These are phyloP conservation scores for Eospalax fontanierii DNA, from an alignment of 2,797 vertebrate species.

Conservation along the genomic window DNA sequence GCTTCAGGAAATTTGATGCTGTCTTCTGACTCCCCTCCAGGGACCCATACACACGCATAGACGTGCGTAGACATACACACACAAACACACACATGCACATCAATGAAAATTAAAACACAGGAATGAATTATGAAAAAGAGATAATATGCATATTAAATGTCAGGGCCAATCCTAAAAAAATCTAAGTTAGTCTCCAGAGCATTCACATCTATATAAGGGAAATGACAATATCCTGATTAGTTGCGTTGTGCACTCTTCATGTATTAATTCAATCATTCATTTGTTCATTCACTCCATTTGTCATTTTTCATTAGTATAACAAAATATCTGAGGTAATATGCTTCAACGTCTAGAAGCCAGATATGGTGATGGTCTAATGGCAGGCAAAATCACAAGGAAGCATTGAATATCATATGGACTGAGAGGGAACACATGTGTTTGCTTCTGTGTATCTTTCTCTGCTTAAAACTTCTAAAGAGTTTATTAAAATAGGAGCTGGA, in stretches of 20 bases:
- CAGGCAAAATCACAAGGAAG: background rate
- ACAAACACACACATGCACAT: too few species aligned
- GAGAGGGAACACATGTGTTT: too few species aligned
- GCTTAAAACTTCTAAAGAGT: background rate
- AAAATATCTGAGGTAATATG: background rate
- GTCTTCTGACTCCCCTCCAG: background rate
- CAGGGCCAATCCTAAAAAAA: background rate
- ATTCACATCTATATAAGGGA: background rate
- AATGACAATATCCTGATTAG: background rate
- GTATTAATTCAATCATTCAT: background rate
- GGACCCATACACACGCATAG: background rate
- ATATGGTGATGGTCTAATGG: background rate
- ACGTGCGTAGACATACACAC: background rate
- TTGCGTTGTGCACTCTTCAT: background rate
- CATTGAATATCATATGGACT: background rate
- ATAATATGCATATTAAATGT: conserved; percentile 42
- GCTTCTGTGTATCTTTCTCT: background rate
- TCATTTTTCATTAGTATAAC: background rate
- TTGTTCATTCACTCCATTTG: background rate
- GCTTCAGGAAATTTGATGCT: background rate
- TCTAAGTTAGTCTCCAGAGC: background rate
- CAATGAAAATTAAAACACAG: too few species aligned
- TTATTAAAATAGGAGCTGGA: too few species aligned
- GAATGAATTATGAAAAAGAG: background rate
- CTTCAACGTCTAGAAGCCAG: background rate